A percentile compares a stretch with the other conserved stretches of the same genome.
phyloP scores from a whole-genome alignment of 2,888 invertebrate species.

The Saturnia japonica region DNA sequence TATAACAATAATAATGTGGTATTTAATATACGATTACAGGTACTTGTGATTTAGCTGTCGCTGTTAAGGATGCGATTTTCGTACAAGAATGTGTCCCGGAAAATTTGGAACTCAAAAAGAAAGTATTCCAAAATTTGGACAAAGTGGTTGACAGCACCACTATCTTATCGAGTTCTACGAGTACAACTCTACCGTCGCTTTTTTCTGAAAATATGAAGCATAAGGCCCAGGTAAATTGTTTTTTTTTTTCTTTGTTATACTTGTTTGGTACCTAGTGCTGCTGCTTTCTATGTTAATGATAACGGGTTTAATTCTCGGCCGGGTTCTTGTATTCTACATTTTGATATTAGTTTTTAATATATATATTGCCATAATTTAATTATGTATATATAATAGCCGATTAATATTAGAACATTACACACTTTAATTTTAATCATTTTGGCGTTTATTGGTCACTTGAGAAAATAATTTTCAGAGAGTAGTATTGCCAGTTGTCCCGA shows the following conservation, averaged over 20 bases:
- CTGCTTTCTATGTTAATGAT: background rate
- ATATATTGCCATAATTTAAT: background rate
- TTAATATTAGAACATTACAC: background rate
- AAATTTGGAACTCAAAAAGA: constrained; percentile 90
- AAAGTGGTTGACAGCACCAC: constrained; percentile 87
- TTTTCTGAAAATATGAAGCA: constrained; percentile 92
- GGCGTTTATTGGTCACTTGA: no score
- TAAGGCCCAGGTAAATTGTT: constrained; percentile 73
- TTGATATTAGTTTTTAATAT: background rate
- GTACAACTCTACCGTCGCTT: constrained; percentile 93
- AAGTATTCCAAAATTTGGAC: constrained; percentile 90
- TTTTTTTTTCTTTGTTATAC: background rate
- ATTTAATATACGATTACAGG: constrained; percentile 64
- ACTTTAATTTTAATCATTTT: no score
- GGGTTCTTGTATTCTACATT: background rate
- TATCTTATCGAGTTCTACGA: constrained; percentile 96
- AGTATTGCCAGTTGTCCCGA: no score
- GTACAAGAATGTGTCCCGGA: constrained; percentile 98
- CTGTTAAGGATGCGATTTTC: constrained; percentile 88
- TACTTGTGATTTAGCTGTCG: constrained; percentile 85
- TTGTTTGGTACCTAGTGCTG: background rate
- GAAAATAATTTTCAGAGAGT: no score
- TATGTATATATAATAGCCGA: background rate
- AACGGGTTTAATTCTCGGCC: background rate
- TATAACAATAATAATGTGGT: background rate